Conservation (phyloP, 2,113 vertebrate species). For the Edolisoma coerulescens region DNA sequence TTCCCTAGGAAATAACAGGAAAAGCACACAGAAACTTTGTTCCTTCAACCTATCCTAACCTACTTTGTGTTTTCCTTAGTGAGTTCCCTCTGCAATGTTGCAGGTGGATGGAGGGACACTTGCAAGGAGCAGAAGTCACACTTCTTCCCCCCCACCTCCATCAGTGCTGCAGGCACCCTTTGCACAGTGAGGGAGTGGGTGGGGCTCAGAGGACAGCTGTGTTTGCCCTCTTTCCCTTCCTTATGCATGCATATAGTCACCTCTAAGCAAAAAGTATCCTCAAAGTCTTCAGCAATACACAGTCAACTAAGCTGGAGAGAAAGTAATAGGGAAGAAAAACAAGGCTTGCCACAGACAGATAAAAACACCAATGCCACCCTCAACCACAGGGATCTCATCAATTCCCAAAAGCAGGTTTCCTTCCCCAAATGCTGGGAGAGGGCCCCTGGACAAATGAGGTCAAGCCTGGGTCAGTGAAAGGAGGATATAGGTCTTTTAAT, state of each 20-base stretch:
- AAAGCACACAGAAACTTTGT: not conserved
- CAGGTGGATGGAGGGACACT: not conserved
- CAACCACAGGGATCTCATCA: not conserved
- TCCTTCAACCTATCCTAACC: not conserved
- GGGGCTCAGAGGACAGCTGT: not conserved
- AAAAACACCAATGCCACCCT: not conserved
- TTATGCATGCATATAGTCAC: not conserved
- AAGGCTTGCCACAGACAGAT: not conserved
- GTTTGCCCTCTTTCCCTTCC: not conserved
- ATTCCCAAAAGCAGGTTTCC: not conserved
- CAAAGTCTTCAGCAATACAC: not conserved
- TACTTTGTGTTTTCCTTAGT: not conserved
- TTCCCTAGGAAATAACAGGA: not conserved
- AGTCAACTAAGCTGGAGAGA: not conserved
- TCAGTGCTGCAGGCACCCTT: not conserved
- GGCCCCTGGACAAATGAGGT: not conserved
- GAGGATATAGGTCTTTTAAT: not conserved
- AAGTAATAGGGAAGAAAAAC: not conserved
- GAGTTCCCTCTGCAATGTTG: not conserved
- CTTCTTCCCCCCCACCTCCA: not conserved
- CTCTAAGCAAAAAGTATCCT: not conserved
- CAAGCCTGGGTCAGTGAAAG: slow-evolving; percentile 16
- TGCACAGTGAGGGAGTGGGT: not conserved
- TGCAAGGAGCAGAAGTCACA: not conserved
- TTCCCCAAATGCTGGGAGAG: not conserved